Evolutionary conservation across 2,888 invertebrate genomes (phyloP).

Genomic region (Pseudoips prasinana): DNA sequence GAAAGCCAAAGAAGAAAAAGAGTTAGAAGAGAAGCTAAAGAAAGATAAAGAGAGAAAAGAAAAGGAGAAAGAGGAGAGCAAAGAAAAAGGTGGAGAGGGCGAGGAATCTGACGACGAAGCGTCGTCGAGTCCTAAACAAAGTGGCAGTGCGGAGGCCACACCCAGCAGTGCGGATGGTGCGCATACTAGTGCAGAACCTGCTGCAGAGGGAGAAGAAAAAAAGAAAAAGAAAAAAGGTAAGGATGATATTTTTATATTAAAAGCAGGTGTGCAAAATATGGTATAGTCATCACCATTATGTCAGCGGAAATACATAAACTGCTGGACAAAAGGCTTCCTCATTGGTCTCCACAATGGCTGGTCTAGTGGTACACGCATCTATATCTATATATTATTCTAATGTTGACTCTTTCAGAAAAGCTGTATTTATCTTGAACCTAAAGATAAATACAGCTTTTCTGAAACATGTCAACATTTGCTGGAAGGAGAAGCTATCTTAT

Average conservation of each 20-base stretch:
- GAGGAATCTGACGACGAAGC: constrained; percentile 45
- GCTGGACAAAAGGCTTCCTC: too few relatives aligned
- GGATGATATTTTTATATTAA: constrained; percentile 3
- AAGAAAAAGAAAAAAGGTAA: constrained; percentile 55
- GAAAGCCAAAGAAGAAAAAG: constrained; percentile 79
- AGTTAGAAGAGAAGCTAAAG: constrained; percentile 50
- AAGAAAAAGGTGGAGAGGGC: constrained; percentile 48
- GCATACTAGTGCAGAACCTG: constrained; percentile 35
- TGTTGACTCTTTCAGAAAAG: too few relatives aligned
- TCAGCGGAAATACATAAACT: too few relatives aligned
- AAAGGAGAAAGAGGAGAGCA: constrained; percentile 46
- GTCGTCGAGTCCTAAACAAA: constrained; percentile 1
- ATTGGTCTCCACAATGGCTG: too few relatives aligned
- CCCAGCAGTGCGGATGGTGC: not conserved
- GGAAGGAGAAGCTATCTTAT: too few relatives aligned
- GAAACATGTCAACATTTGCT: too few relatives aligned
- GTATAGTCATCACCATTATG: too few relatives aligned
- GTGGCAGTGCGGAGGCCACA: not conserved
- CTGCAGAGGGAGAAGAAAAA: constrained; percentile 48
- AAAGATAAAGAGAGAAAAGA: constrained; percentile 58
- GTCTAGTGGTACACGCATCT: too few relatives aligned
- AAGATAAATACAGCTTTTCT: too few relatives aligned
- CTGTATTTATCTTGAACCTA: too few relatives aligned
- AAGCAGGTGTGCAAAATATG: too few relatives aligned
- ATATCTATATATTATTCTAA: too few relatives aligned